Conservation (phyloP, 2,113 vertebrate genomes). For the Tragulus kanchil region DNA sequence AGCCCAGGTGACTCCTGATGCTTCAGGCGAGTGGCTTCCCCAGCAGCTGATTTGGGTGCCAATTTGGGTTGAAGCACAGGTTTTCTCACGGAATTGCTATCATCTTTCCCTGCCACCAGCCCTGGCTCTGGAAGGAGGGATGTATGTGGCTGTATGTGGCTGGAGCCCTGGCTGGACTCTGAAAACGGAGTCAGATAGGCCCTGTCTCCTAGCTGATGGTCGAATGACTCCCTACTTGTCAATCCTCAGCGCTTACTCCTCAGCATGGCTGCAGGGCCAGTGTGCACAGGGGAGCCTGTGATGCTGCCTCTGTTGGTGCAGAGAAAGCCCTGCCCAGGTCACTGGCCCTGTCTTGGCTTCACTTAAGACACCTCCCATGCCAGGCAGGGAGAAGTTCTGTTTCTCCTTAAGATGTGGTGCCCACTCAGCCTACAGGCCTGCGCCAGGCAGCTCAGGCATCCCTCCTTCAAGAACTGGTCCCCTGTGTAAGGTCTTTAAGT, state of each 20-base stretch:
- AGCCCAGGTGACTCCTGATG: neutral
- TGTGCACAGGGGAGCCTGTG: neutral
- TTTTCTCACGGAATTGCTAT: neutral
- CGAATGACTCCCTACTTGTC: neutral
- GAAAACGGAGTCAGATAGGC: neutral
- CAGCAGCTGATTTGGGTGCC: neutral
- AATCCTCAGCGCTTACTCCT: neutral
- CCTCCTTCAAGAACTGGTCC: neutral
- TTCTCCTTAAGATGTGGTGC: neutral
- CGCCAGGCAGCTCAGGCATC: neutral
- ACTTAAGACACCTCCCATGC: neutral
- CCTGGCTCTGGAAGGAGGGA: neutral
- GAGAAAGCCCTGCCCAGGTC: neutral
- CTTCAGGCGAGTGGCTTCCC: neutral
- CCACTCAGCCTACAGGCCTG: neutral
- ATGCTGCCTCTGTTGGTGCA: neutral
- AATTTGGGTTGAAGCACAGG: neutral
- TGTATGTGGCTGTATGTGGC: neutral
- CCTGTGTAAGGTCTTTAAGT: neutral
- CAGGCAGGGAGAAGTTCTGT: neutral
- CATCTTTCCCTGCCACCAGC: neutral
- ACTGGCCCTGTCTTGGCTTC: neutral
- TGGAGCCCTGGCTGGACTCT: neutral
- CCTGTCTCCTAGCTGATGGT: neutral
- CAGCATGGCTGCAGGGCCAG: neutral